phyloP scores from a whole-genome alignment of 2,113 vertebrate species.

The Sterrhoptilus dennistouni region DNA sequence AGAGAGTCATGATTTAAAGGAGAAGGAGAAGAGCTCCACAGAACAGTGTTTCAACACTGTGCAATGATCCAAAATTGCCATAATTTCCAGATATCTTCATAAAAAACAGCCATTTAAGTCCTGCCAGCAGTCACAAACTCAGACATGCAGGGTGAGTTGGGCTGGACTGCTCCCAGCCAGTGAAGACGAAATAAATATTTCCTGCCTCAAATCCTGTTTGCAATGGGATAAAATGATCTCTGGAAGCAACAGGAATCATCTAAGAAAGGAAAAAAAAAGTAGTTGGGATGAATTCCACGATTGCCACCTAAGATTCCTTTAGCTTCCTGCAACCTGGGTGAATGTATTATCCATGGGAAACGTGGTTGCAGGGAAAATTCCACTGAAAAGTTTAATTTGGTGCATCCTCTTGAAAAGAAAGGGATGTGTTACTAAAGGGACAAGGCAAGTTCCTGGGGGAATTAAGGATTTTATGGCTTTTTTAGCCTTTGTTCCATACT shows the following conservation, averaged over 20 bases:
- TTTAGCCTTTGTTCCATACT: not conserved
- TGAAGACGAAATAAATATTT: not conserved
- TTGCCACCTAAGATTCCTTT: not conserved
- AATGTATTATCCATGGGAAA: not conserved
- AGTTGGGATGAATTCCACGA: not conserved
- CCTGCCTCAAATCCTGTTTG: not conserved
- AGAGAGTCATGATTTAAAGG: not conserved
- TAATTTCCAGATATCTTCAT: not conserved
- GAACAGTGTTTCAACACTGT: not conserved
- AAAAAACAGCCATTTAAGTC: not conserved
- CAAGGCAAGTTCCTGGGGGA: not conserved
- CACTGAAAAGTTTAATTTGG: not conserved
- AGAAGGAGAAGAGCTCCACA: not conserved
- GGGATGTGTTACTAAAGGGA: not conserved
- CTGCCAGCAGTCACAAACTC: not conserved
- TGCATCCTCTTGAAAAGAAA: not conserved
- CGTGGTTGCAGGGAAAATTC: not conserved
- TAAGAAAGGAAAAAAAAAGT: not conserved
- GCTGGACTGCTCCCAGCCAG: not conserved
- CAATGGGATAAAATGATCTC: not conserved
- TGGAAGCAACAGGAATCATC: not conserved
- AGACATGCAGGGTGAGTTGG: not conserved
- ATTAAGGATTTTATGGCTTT: not conserved
- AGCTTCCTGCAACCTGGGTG: not conserved
- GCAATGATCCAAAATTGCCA: not conserved